Evolutionary conservation across 2,888 invertebrate species (phyloP).

Genomic region (Agrenia bidenticulata): DNA sequence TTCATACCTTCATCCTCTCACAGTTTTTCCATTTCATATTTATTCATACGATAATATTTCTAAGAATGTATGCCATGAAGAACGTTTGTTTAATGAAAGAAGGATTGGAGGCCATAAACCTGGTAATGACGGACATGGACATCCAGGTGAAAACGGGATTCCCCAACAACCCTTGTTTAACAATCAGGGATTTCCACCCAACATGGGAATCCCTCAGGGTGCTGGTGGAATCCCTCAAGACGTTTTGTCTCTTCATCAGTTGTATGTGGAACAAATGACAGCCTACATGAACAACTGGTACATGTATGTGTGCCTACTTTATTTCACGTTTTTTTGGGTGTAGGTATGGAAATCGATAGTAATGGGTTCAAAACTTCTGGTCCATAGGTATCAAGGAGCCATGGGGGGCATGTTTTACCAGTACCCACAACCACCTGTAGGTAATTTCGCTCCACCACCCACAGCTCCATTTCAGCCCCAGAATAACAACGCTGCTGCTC

Average conservation of each 20-base stretch:
- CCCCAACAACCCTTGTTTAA: constrained; percentile 13
- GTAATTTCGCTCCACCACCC: not conserved
- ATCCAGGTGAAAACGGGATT: not conserved
- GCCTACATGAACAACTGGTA: constrained; percentile 44
- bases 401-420: not conserved
- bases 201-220: constrained; percentile 12
- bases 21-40: no score
- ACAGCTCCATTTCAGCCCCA: not conserved
- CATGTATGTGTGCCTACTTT: constrained; percentile 13
- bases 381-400: constrained; percentile 9
- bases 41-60: no score
- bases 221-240: constrained; percentile 41
- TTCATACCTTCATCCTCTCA: no score
- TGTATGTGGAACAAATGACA: constrained; percentile 51
- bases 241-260: constrained; percentile 48
- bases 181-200: constrained; percentile 7
- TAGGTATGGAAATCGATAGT: not conserved
- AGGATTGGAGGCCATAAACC: constrained; percentile 4
- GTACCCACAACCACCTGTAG: not conserved
- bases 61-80: not conserved
- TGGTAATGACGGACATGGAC: not conserved
- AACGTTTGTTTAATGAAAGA: not conserved
- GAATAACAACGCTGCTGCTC: not conserved
- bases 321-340: not conserved
- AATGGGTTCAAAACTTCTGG: not conserved